Percentiles rank a stretch among this genome's conserved stretches.
Evolutionary conservation across 2,797 vertebrate species (phyloP).

Genomic region (Gymnoscopelus braueri): DNA sequence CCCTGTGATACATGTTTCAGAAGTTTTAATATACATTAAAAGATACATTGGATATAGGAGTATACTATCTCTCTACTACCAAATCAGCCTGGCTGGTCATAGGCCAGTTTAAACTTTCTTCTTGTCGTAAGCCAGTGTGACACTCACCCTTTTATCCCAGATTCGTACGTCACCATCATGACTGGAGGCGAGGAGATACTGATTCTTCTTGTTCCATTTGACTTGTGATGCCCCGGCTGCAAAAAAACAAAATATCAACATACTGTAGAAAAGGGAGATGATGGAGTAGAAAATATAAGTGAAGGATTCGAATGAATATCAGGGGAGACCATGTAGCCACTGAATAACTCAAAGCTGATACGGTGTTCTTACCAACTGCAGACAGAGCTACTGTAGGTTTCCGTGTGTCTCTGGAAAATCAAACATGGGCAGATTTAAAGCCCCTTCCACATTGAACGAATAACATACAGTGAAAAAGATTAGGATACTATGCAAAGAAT

Average conservation of each 20-base stretch:
- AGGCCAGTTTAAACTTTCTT: too few relatives aligned
- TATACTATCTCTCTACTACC: too few relatives aligned
- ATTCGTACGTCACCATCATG: conserved; percentile 96
- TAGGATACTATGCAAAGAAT: too few relatives aligned
- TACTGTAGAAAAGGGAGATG: neutral
- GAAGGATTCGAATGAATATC: neutral
- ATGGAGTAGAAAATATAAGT: neutral
- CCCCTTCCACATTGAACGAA: neutral
- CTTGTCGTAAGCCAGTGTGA: neutral
- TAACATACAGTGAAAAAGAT: too few relatives aligned
- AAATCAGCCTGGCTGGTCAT: too few relatives aligned
- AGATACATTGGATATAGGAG: too few relatives aligned
- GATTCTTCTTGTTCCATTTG: conserved; percentile 96
- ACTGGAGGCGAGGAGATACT: conserved; percentile 92
- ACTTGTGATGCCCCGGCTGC: conserved; percentile 97
- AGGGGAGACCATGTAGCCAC: neutral
- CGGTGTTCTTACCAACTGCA: conserved; percentile 90
- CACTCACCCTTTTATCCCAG: conserved; percentile 95
- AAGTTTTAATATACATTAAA: too few relatives aligned
- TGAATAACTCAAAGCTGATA: neutral
- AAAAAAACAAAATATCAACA: neutral
- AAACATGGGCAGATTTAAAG: conserved; percentile 19
- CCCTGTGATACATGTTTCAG: too few relatives aligned
- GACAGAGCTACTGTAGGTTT: conserved; percentile 92
- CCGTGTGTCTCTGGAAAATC: conserved; percentile 89